Evolutionary conservation across 2,113 vertebrate species (phyloP), one percentile per base, ranked within the genome.

Genomic region (Sterrhoptilus dennistouni): DNA sequence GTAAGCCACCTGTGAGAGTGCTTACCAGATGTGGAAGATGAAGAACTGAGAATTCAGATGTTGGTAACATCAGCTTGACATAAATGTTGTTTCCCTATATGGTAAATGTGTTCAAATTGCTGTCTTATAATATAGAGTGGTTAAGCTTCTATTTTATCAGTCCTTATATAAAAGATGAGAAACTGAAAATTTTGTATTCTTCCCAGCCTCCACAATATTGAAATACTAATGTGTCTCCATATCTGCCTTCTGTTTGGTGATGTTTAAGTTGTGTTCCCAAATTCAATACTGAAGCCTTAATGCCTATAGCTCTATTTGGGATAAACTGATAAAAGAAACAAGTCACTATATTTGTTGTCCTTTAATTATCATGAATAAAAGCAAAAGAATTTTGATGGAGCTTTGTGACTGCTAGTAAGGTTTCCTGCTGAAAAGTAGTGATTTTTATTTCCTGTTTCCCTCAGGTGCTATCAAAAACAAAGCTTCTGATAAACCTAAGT

Each of bases 1-100:
- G 68, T 35, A 88, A 93, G 59, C 71, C 94, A 96, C 49, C 70
- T 96, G 78, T 80, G 70, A 88, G 65, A 89, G 36, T 17, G 56
- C 59, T 88, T 65, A 61, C 59, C 79, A 93, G 94, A 90, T 83
- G 82, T 69, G 70, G 78, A 80, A 79, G 53, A 90, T 17, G 66
- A 95, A 79, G 63, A 90, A 31, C 36, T 36, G 70, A 94, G 66
- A 69, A 22, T 85, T 86, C 77, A 89, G 49, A 76, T 61, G 36
- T 40, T 0, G 1, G 24, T 65, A 88, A 80, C 31, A 72, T 35
- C 53, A 57, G n/a, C 45, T 90, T 79, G 57, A 60, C 52, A 87
- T 52, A 75, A 90, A 87, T 18, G 8, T 40, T 66, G 12, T 36
- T 84, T 72, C 29, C 23, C 38, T 65, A 83, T 61, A 90, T 8